Conservation (phyloP, 2,888 invertebrate genomes). For the Petrophora chlorosata region DNA sequence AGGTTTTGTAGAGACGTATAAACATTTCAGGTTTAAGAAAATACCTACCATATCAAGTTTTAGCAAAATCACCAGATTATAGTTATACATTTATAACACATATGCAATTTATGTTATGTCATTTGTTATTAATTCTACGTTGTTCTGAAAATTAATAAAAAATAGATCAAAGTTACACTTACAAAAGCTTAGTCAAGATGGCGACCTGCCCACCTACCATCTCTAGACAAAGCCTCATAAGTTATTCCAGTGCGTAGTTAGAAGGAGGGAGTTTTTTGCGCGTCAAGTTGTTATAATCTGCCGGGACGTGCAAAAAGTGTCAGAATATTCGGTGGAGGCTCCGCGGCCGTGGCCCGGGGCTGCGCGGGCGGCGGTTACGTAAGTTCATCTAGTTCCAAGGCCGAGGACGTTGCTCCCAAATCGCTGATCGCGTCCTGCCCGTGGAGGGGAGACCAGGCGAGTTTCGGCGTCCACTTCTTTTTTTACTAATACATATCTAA, state of each 20-base stretch:
- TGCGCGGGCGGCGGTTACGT: slow-evolving; percentile 70
- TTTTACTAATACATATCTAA: slow-evolving; percentile 61
- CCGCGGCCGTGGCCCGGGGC: slow-evolving; percentile 52
- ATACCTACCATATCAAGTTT: no score
- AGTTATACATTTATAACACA: no score
- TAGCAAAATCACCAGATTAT: no score
- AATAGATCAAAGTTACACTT: neutral
- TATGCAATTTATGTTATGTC: no score
- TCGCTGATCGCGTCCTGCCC: slow-evolving; percentile 77
- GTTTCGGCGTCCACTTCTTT: slow-evolving; percentile 73
- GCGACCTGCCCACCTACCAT: neutral
- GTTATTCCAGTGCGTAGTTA: slow-evolving; percentile 20
- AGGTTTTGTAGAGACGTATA: no score
- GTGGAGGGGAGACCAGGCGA: slow-evolving; percentile 67
- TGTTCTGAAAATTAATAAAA: neutral
- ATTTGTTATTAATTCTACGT: neutral
- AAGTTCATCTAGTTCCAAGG: slow-evolving; percentile 83
- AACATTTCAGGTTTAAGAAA: no score
- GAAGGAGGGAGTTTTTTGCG: slow-evolving; percentile 29
- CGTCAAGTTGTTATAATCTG: slow-evolving; percentile 50
- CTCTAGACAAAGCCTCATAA: slow-evolving; percentile 7
- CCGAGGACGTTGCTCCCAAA: slow-evolving; percentile 83
- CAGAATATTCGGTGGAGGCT: slow-evolving; percentile 76
- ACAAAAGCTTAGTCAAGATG: neutral
- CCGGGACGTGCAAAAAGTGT: slow-evolving; percentile 74